These are phyloP conservation scores for Rhynchotus rufescens DNA, from an alignment of 2,797 vertebrate species.

Conservation along the genomic window DNA sequence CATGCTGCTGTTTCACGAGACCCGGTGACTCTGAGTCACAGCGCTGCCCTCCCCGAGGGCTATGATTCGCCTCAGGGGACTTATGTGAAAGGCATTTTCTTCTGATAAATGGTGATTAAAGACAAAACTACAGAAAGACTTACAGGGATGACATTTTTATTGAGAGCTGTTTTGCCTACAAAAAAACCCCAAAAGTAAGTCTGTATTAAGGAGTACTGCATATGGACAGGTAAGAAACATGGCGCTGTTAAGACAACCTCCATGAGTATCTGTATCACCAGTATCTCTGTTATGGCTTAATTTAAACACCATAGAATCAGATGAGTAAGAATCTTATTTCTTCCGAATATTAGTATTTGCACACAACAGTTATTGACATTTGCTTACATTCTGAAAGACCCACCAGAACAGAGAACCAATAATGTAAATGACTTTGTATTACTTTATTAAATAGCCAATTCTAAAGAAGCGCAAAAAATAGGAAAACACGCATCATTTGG, in stretches of 20 bases:
- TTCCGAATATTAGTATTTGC: not conserved
- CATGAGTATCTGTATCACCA: fast-evolving
- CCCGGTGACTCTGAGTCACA: not conserved
- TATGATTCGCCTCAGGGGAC: not conserved
- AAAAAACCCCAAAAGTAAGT: not conserved
- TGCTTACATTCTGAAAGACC: not conserved
- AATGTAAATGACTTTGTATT: not conserved
- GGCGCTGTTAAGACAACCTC: not conserved
- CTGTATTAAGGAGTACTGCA: not conserved
- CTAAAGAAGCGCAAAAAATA: slow-evolving; percentile 74
- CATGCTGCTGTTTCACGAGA: not conserved
- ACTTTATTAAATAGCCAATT: slow-evolving; percentile 72
- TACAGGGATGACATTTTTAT: fast-evolving
- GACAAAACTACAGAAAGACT: not conserved
- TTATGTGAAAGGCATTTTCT: not conserved
- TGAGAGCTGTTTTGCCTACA: not conserved
- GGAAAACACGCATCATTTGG: slow-evolving; percentile 54
- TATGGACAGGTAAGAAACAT: fast-evolving
- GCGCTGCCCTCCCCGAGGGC: not conserved
- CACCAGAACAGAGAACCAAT: not conserved
- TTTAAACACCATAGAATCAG: fast-evolving
- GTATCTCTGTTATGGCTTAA: not conserved
- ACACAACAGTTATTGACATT: not conserved
- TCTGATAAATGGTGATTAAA: not conserved
- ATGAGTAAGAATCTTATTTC: not conserved